Evolutionary conservation across 1,140 invertebrate species (phyloP).

Genomic region (Camponotus floridanus): DNA sequence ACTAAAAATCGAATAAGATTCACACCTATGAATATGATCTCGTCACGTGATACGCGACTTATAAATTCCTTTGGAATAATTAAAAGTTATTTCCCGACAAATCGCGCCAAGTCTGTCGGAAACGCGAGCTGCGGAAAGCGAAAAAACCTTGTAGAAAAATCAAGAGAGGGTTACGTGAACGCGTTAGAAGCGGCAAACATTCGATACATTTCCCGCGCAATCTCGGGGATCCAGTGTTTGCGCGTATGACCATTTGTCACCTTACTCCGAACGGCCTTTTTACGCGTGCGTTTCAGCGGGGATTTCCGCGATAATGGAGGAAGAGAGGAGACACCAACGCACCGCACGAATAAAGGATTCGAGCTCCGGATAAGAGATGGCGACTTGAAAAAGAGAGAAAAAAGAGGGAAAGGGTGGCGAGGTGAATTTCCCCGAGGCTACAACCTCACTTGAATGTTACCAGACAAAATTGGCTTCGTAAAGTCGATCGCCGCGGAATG

Average conservation of each 20-base stretch:
- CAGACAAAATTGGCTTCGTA: slow-evolving; percentile 57
- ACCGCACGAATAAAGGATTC: slow-evolving; percentile 49
- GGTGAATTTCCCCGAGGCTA: slow-evolving; percentile 59
- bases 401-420: neutral
- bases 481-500: slow-evolving; percentile 60
- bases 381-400: slow-evolving; percentile 38
- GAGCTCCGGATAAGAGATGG: slow-evolving; percentile 45
- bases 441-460: slow-evolving; percentile 40
- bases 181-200: slow-evolving; percentile 42
- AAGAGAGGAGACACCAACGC: neutral
- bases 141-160: neutral
- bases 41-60: neutral
- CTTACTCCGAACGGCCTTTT: slow-evolving; percentile 43
- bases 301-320: slow-evolving; percentile 49
- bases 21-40: neutral
- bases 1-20: neutral
- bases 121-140: neutral
- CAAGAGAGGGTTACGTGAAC: neutral
- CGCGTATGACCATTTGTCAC: slow-evolving; percentile 59
- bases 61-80: slow-evolving; percentile 24
- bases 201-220: slow-evolving; percentile 50
- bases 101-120: neutral
- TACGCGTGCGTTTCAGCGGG: slow-evolving; percentile 31
- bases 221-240: slow-evolving; percentile 52
- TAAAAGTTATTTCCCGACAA: slow-evolving; percentile 10